Conservation (phyloP, 2,797 vertebrate genomes). For the Diplodus puntazzo region DNA sequence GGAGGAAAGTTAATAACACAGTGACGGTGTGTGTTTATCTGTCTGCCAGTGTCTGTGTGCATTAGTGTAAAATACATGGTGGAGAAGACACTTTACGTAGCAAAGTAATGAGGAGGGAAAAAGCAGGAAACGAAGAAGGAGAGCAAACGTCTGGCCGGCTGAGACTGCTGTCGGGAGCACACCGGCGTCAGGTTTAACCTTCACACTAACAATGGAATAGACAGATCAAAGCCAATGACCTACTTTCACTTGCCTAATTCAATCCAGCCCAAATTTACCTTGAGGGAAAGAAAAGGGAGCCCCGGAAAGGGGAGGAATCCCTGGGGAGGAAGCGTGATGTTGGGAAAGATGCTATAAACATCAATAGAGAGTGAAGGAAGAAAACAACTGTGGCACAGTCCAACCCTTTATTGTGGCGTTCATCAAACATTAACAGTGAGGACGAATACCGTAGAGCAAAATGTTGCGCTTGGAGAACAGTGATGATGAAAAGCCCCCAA, state of each 20-base stretch:
- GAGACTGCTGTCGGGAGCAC: conserved; percentile 42
- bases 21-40: background rate
- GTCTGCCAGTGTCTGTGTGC: background rate
- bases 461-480: conserved; percentile 72
- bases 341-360: conserved; percentile 61
- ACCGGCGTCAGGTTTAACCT: conserved; percentile 63
- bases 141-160: conserved; percentile 9
- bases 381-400: conserved; percentile 61
- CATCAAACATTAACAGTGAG: conserved; percentile 83
- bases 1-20: background rate
- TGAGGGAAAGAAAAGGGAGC: conserved; percentile 64
- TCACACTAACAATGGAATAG: conserved; percentile 65
- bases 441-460: conserved; percentile 72
- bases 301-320: conserved; percentile 58
- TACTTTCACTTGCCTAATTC: conserved; percentile 78
- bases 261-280: conserved; percentile 75
- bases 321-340: conserved; percentile 55
- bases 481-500: conserved; percentile 84
- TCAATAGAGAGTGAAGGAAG: conserved; percentile 49
- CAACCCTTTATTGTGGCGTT: conserved; percentile 63
- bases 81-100: conserved; percentile 5
- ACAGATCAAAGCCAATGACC: conserved; percentile 80
- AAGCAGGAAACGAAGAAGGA: conserved; percentile 25
- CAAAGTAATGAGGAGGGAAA: conserved; percentile 16
- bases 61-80: conserved; percentile 13